Evolutionary conservation across 2,113 vertebrate species (phyloP), one percentile per base, ranked within the genome.

Genomic region (Cryptomyrus ogoouensis): DNA sequence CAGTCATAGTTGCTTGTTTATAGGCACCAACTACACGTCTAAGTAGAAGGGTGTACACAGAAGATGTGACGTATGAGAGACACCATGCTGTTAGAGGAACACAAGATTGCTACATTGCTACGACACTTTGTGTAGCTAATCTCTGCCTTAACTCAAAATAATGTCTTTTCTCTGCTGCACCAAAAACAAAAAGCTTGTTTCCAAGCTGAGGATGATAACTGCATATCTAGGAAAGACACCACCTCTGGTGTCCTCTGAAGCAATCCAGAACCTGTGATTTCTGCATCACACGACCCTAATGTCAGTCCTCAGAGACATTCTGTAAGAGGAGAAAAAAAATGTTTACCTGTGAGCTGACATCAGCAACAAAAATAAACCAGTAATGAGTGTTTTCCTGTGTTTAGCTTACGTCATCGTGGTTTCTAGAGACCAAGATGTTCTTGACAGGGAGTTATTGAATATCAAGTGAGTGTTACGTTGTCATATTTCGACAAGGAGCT

Each of bases 311-410:
- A 31, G 50, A 47, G 21, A n/a, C 83, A 44, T 84, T 84, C 39
- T 24, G 39, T 47, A 84, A 44, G 17, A 46, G 10, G 39, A 46
- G 19, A 84, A 83, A 83, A 44, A 44, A 86, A 50, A 31, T 49
- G 24, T 27, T 52, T 50, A 27, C 47, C n/a, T 27, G n/a, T 27
- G 84, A 1, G 50, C 50, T 56, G 50, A 87, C 49, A 87, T 50
- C 15, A 6, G 24, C 49, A 52, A 27, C 49, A 5, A 87, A 87
- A 52, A 87, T 87, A 31, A 87, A 39, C n/a, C 50, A 4, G 50
- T 19, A 87, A 87, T 87, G 49, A 87, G 84, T 53, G 24, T 56
- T 87, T 87, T 87, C 49, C 47, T 87, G 49, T 87, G 85, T 21
- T 53, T 47, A 27, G 5, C 15, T 87, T 24, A 31, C 50, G 12